phyloP scores from a whole-genome alignment of 2,888 invertebrate species.

The Ichneumon xanthorius region DNA sequence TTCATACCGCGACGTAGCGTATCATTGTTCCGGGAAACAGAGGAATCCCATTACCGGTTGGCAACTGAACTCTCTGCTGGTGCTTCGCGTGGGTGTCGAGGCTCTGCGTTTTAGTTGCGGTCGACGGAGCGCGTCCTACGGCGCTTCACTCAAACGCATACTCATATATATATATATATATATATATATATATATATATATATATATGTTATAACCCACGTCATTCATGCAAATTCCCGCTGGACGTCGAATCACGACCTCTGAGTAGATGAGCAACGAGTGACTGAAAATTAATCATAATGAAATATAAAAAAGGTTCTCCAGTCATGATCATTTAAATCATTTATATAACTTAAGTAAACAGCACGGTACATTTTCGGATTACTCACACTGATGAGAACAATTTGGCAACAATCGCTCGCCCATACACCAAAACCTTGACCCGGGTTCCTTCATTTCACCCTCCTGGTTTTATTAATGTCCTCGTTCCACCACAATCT shows the following conservation, averaged over 20 bases:
- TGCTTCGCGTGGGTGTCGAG: slow-evolving; percentile 66
- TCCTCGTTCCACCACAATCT: background rate
- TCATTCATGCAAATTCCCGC: slow-evolving; percentile 33
- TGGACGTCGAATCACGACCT: slow-evolving; percentile 16
- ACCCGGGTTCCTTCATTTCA: background rate
- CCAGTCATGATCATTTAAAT: too few species aligned
- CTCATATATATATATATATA: slow-evolving; percentile 6
- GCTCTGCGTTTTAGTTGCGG: slow-evolving; percentile 79
- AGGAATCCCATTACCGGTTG: slow-evolving; percentile 83
- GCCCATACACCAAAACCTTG: slow-evolving; percentile 30
- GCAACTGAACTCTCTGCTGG: slow-evolving; percentile 80
- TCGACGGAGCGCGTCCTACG: slow-evolving; percentile 78
- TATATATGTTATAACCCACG: slow-evolving; percentile 31
- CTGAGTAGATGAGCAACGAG: slow-evolving; percentile 15
- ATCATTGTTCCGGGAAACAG: slow-evolving; percentile 83
- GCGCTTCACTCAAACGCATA: slow-evolving; percentile 65
- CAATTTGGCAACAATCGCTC: slow-evolving; percentile 1
- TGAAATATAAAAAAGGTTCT: too few species aligned
- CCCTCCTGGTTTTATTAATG: background rate
- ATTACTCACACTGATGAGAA: too few species aligned
- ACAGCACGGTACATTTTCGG: too few species aligned
- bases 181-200: background rate
- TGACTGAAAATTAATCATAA: background rate
- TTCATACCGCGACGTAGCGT: slow-evolving; percentile 82
- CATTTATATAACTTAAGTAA: too few species aligned